These are phyloP conservation scores for Timema podura DNA, from an alignment of 2,888 invertebrate species.

Conservation along the genomic window DNA sequence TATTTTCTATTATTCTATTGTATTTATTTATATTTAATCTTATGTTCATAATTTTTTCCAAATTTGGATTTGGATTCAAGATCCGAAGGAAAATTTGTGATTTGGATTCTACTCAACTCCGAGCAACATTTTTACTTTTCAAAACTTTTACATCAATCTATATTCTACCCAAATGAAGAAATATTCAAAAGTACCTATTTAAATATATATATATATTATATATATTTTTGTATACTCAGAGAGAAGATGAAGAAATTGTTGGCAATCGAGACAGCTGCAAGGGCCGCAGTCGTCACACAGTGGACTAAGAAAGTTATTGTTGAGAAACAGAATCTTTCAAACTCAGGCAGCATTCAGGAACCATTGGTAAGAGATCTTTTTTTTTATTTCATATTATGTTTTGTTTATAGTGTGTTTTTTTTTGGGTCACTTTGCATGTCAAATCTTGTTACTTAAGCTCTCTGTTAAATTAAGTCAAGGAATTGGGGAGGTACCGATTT, in stretches of 20 bases:
- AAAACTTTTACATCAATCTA: too few species aligned
- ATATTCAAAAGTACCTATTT: neutral
- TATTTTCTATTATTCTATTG: too few species aligned
- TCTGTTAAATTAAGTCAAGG: too few species aligned
- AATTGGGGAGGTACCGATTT: too few species aligned
- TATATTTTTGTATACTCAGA: constrained; percentile 36
- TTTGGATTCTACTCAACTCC: too few species aligned
- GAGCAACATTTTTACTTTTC: too few species aligned
- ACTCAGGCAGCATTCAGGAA: constrained; percentile 58
- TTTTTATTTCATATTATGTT: constrained; percentile 12
- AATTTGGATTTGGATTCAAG: too few species aligned
- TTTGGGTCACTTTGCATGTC: too few species aligned
- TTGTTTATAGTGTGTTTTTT: neutral
- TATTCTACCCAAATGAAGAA: neutral
- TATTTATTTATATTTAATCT: too few species aligned
- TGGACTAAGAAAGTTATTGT: constrained; percentile 90
- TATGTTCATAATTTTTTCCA: too few species aligned
- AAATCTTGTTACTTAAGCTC: too few species aligned
- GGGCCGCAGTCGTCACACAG: constrained; percentile 77
- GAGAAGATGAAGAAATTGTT: constrained; percentile 77
- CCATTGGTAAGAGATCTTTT: constrained; percentile 51
- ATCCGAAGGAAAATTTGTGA: too few species aligned
- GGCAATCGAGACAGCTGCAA: constrained; percentile 67
- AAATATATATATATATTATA: constrained; percentile 2
- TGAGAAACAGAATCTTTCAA: constrained; percentile 68